Evolutionary conservation across 2,113 vertebrate genomes (phyloP).

Genomic region (Grantiella picta): DNA sequence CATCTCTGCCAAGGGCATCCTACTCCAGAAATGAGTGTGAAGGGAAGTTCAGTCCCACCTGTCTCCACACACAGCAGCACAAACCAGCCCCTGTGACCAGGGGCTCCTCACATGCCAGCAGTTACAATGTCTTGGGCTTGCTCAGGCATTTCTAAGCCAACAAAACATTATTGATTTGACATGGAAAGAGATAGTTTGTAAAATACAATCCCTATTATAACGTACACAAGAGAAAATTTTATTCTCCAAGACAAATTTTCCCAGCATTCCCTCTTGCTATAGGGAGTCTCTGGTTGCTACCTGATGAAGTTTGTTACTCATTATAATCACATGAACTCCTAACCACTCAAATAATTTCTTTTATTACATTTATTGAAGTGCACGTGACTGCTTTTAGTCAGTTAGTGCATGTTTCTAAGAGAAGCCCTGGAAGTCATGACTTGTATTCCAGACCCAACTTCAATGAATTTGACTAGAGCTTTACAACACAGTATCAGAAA

Average conservation of each 20-base stretch:
- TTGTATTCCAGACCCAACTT: not conserved
- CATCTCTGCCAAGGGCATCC: not conserved
- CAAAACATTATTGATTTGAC: not conserved
- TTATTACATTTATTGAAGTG: not conserved
- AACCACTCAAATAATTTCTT: not conserved
- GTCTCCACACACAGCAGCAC: accelerated
- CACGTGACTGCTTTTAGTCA: accelerated
- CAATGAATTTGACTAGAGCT: not conserved
- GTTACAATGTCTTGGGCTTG: not conserved
- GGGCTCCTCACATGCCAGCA: not conserved
- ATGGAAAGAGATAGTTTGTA: not conserved
- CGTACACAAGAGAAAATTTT: not conserved
- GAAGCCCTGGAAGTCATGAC: not conserved
- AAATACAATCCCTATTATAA: not conserved
- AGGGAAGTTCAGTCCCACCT: not conserved
- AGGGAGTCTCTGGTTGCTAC: not conserved
- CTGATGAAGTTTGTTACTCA: not conserved
- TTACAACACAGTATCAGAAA: not conserved
- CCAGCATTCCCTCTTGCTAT: not conserved
- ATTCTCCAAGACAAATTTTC: not conserved
- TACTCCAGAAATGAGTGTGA: not conserved
- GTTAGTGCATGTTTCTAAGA: not conserved
- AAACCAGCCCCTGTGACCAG: not conserved
- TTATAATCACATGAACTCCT: not conserved
- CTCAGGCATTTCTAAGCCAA: not conserved